Evolutionary conservation across 1,140 invertebrate genomes (phyloP).

Genomic region (Cylas formicarius): DNA sequence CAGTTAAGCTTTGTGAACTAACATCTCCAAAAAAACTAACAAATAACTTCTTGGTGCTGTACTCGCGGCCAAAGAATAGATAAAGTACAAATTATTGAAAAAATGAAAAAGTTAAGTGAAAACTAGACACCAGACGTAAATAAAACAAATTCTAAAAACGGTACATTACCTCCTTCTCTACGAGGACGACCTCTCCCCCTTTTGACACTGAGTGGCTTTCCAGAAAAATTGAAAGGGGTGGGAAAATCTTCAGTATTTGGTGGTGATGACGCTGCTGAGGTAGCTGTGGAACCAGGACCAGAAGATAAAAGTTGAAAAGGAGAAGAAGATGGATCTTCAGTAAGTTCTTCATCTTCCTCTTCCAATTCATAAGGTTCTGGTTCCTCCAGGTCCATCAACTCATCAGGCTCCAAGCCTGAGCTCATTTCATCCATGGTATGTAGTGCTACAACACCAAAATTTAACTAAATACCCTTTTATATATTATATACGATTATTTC

Average conservation of each 20-base stretch:
- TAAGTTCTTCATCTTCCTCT: slow-evolving; percentile 39
- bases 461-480: no score
- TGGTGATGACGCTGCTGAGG: slow-evolving; percentile 49
- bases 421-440: slow-evolving; percentile 37
- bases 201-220: slow-evolving; percentile 54
- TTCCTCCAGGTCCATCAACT: slow-evolving; percentile 41
- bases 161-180: slow-evolving; percentile 54
- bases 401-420: slow-evolving; percentile 37
- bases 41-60: no score
- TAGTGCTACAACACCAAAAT: background rate
- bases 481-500: no score
- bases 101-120: background rate
- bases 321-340: slow-evolving; percentile 37
- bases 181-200: slow-evolving; percentile 63
- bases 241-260: slow-evolving; percentile 45
- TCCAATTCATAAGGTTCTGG: slow-evolving; percentile 39
- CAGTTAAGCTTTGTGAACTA: no score
- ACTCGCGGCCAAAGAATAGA: background rate
- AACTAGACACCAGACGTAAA: background rate
- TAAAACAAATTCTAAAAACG: slow-evolving; percentile 7
- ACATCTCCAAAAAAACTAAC: no score
- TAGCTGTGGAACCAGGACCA: slow-evolving; percentile 50
- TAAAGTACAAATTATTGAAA: no score
- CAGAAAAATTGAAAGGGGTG: slow-evolving; percentile 44
- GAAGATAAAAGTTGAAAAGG: slow-evolving; percentile 39